Conservation (phyloP, 1,140 invertebrate genomes). For the Leptinotarsa lineolata region DNA sequence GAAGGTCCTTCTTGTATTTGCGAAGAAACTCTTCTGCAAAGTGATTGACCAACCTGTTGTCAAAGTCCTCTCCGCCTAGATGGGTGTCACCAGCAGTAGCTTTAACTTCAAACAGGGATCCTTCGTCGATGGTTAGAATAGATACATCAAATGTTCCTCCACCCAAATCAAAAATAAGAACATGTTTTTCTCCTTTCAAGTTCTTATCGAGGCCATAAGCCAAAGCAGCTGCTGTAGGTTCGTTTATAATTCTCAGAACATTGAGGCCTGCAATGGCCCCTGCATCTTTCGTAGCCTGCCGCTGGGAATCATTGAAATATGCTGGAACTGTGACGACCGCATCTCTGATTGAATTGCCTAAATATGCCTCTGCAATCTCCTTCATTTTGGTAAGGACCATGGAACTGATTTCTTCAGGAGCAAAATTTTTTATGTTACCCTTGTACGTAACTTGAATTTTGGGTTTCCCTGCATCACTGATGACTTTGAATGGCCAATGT, state of each 20-base stretch:
- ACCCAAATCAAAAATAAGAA: constrained; percentile 62
- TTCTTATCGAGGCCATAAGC: constrained; percentile 99
- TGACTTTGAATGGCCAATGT: constrained; percentile 59
- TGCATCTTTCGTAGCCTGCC: constrained; percentile 72
- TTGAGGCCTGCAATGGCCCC: constrained; percentile 77
- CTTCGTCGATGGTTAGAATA: constrained; percentile 73
- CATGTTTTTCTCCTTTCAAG: constrained; percentile 67
- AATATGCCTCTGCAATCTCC: constrained; percentile 63
- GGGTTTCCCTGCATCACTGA: constrained; percentile 58
- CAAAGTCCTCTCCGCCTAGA: constrained; percentile 77
- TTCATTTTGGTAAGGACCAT: constrained; percentile 69
- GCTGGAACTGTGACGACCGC: constrained; percentile 64
- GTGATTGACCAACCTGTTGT: constrained; percentile 75
- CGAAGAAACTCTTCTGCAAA: constrained; percentile 59
- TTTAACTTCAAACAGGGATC: constrained; percentile 70
- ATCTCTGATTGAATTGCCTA: constrained; percentile 57
- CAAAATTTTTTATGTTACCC: constrained; percentile 74
- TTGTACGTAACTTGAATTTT: constrained; percentile 76
- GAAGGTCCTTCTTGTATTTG: constrained; percentile 60
- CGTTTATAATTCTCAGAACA: constrained; percentile 99
- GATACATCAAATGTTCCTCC: constrained; percentile 70
- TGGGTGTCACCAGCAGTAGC: constrained; percentile 66
- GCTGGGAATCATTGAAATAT: constrained; percentile 74
- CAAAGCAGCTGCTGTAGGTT: constrained; percentile 98
- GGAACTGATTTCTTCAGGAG: constrained; percentile 75